Percentiles rank a stretch among this genome's conserved stretches.
Conservation (phyloP, 2,113 vertebrate genomes). For the Petrocephalus zakoni region DNA sequence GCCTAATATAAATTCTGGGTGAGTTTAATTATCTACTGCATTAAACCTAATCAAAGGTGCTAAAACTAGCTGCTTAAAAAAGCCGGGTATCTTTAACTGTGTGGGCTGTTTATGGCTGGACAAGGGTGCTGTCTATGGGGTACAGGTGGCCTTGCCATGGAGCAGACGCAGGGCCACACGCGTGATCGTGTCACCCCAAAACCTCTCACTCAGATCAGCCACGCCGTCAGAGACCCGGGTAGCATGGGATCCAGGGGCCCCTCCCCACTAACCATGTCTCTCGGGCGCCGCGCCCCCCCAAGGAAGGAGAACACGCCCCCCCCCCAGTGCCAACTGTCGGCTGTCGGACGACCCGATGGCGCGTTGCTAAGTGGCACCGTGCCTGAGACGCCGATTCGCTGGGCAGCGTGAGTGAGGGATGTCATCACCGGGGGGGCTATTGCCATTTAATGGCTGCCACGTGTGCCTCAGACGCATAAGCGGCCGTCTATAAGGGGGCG, state of each 20-base stretch:
- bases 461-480: constrained; percentile 50
- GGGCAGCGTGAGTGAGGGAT: not conserved
- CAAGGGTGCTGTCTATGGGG: not conserved
- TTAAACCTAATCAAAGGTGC: not conserved
- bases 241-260: not conserved
- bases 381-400: not conserved
- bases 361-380: not conserved
- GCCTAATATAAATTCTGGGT: not conserved
- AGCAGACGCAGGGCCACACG: not conserved
- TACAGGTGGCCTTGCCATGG: not conserved
- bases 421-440: constrained; percentile 36
- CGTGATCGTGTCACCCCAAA: not conserved
- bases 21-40: not conserved
- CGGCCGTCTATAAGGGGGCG: constrained; percentile 43
- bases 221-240: not conserved
- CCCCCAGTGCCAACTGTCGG: not conserved
- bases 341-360: not conserved
- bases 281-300: not conserved
- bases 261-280: not conserved
- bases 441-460: constrained; percentile 53
- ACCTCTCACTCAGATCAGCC: not conserved
- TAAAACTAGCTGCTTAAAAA: not conserved
- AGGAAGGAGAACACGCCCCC: not conserved
- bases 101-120: not conserved
- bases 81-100: not conserved